Conservation (phyloP, 2,888 invertebrate genomes). For the Dasypolia templi region DNA sequence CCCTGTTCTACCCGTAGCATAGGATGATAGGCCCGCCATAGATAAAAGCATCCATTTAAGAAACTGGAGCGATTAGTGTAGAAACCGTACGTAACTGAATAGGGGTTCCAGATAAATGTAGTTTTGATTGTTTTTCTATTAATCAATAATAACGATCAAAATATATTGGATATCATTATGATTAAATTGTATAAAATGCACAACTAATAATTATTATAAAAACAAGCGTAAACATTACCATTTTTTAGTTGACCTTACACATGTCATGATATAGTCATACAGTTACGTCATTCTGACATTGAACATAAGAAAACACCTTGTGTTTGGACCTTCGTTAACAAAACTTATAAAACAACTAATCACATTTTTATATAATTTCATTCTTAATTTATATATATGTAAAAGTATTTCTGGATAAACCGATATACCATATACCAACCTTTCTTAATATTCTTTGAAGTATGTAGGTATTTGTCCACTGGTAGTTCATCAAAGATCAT, state of each 20-base stretch:
- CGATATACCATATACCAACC: conserved; percentile 10
- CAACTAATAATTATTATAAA: conserved; percentile 20
- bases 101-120: not conserved
- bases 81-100: conserved; percentile 6
- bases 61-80: not conserved
- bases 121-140: too few relatives aligned
- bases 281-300: conserved; percentile 63
- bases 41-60: conserved; percentile 1
- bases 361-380: conserved; percentile 1
- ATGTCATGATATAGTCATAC: conserved; percentile 45
- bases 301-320: conserved; percentile 53
- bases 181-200: not conserved
- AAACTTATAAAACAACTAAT: conserved; percentile 9
- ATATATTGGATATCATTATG: not conserved
- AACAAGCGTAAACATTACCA: conserved; percentile 44
- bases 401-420: not conserved
- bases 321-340: conserved; percentile 30
- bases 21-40: not conserved
- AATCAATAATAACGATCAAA: conserved; percentile 13
- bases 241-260: conserved; percentile 58
- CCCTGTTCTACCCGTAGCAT: not conserved
- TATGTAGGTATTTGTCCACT: not conserved
- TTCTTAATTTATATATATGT: not conserved
- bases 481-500: not conserved
- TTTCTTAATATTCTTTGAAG: conserved; percentile 15